Evolutionary conservation across 2,797 vertebrate species (phyloP), one percentile per base, ranked within the genome.

Genomic region (Discoglossus pictus): DNA sequence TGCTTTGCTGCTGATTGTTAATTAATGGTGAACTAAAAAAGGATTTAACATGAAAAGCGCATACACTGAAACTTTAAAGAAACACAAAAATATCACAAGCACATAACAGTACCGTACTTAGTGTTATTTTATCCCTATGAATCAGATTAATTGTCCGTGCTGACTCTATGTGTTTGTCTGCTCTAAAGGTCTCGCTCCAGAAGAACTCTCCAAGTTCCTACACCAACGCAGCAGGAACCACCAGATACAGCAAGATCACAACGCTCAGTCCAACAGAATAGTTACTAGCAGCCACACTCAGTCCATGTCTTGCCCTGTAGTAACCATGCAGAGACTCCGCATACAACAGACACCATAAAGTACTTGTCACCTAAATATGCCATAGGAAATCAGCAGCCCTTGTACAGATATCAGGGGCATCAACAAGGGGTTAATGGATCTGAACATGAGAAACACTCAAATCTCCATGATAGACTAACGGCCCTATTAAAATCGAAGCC

Each of bases 151-250:
- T n/a, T n/a, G n/a, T n/a, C n/a, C n/a, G n/a, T n/a, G n/a, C n/a
- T n/a, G n/a, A n/a, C n/a, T n/a, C n/a, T n/a, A n/a, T n/a, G n/a
- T 6, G 7, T 65, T n/a, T 65, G 18, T n/a, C 46, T 52, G 3
- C n/a, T 1, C 9, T 27, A 25, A 42, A 65, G 63, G 63, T 65
- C 12, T 65, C 52, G 63, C 56, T 65, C 52, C 63, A 65, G 9
- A 65, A 65, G 17, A 86, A 85, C 2, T 16, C 74, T 2, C 82
- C 0, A 73, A 31, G 1, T 13, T 34, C 1, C 31, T 56, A 0
- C 65, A 56, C 38, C 18, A 36, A 3, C 54, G 44, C 18, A 53
- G 61, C 44, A 62, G 31, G 1, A 9, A 17, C 12, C 9, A n/a
- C 20, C 6, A 23, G 1, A 21, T 4, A 1, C 13, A 17, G 4